Evolutionary conservation across 2,113 vertebrate species (phyloP).

Genomic region (Chauna torquata): DNA sequence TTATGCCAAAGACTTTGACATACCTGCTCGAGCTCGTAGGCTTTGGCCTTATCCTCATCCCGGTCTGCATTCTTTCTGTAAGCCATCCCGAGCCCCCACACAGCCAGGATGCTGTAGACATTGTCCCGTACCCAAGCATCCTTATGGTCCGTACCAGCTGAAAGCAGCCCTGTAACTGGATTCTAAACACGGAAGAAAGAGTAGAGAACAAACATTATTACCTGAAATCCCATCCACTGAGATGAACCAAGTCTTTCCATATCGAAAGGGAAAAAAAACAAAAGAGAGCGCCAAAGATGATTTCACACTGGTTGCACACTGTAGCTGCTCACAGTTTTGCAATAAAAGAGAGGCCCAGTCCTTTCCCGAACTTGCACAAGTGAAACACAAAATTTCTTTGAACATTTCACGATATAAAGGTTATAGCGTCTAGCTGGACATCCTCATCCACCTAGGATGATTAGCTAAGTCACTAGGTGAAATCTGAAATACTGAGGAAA

Average conservation of each 20-base stretch:
- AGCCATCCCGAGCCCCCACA: conserved; percentile 97
- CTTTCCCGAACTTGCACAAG: background rate
- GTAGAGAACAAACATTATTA: background rate
- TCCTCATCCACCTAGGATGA: background rate
- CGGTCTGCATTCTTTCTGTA: conserved; percentile 98
- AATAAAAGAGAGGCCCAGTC: background rate
- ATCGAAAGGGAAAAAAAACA: background rate
- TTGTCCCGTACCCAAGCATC: conserved; percentile 99
- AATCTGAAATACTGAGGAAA: background rate
- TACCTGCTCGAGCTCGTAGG: conserved; percentile 98
- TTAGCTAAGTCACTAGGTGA: background rate
- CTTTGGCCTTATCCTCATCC: conserved; percentile 97
- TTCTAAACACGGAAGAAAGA: conserved; percentile 76
- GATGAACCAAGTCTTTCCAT: background rate
- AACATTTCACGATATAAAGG: background rate
- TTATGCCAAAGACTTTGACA: rapidly evolving
- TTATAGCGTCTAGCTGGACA: background rate
- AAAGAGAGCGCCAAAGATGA: background rate
- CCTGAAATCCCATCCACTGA: background rate
- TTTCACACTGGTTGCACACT: background rate
- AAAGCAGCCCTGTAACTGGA: conserved; percentile 91
- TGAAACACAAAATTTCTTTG: background rate
- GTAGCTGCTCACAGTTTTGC: rapidly evolving
- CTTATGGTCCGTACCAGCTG: conserved; percentile 88
- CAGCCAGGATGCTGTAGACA: conserved; percentile 93